Conservation (phyloP, 2,797 vertebrate species). For the Myotis vivesi region DNA sequence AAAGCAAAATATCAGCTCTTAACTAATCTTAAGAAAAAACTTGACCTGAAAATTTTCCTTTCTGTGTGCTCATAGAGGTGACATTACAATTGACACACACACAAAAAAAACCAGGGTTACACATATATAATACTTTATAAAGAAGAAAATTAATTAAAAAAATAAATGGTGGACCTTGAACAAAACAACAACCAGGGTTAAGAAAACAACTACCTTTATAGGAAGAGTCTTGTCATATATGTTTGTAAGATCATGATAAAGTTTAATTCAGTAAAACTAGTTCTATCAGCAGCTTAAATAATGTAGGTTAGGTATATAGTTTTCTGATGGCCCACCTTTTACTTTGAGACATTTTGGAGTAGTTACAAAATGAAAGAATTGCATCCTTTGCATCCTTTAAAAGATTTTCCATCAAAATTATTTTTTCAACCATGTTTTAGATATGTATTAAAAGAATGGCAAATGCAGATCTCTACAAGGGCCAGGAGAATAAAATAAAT, state of each 20-base stretch:
- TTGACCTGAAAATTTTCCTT: background rate
- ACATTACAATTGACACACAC: background rate
- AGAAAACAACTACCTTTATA: background rate
- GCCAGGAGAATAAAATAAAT: background rate
- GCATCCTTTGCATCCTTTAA: background rate
- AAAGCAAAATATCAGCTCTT: background rate
- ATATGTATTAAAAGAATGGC: background rate
- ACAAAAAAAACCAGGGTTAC: background rate
- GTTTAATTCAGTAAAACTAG: background rate
- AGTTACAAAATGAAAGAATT: background rate
- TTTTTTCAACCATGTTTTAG: background rate
- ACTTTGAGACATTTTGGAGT: background rate
- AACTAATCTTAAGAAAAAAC: background rate
- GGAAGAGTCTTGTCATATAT: background rate
- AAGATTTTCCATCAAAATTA: background rate
- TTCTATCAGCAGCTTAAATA: background rate
- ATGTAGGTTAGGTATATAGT: background rate
- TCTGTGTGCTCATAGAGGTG: background rate
- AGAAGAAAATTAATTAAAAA: too few relatives aligned
- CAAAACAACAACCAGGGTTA: background rate
- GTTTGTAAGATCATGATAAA: background rate
- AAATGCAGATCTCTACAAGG: background rate
- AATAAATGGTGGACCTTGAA: too few relatives aligned
- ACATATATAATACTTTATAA: too few relatives aligned
- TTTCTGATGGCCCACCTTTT: background rate